Base-by-base conservation (phyloP, 1,140 invertebrate species). In the Drosophila hydei region DNA sequence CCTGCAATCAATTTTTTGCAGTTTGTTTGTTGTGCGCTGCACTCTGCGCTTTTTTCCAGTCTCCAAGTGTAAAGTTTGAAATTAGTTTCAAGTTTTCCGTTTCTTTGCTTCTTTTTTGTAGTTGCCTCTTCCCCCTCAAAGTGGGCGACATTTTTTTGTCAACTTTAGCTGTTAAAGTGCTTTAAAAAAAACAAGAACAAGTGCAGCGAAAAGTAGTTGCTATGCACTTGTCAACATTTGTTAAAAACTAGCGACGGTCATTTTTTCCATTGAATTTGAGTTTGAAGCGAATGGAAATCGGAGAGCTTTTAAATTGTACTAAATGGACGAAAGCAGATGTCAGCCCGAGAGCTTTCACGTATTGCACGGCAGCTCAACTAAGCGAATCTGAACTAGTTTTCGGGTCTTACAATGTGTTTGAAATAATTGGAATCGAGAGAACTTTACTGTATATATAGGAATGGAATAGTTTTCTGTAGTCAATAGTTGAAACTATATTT, bases 61-160 rank as follows among this genome's bases (percentile, higher is more conserved):
- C 48, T 72, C 25, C 47, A 42, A 64, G 52, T 48, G 69, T 67
- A 72, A 72, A 67, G 62, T 72, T 72, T 67, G 69, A 67, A 72
- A 72, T 72, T 72, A 67, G 69, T 72, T 72, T 67, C 69, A 67
- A 72, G 61, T 67, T 72, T 72, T 72, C 23, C 62, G 52, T 56
- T 25, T 48, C 56, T 71, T 71, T 65, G 3, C 12, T 3, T 38
- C 1, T 55, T n/a, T 19, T 21, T 25, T n/a, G 4, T 4, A 2
- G 12, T 5, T 27, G 4, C 23, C 5, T 1, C 25, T 4, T 9
- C 4, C 9, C 30, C 16, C 11, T 18, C n/a, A 55, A 55, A 55
- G 25, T 21, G 25, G 18, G 38, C 36, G 45, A 61, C 60, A 55
- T 42, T 67, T 51, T 51, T 65, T 59, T 58, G 45, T 50, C 25